phyloP scores from a whole-genome alignment of 2,888 invertebrate genomes.

The Anoncus sp. region DNA sequence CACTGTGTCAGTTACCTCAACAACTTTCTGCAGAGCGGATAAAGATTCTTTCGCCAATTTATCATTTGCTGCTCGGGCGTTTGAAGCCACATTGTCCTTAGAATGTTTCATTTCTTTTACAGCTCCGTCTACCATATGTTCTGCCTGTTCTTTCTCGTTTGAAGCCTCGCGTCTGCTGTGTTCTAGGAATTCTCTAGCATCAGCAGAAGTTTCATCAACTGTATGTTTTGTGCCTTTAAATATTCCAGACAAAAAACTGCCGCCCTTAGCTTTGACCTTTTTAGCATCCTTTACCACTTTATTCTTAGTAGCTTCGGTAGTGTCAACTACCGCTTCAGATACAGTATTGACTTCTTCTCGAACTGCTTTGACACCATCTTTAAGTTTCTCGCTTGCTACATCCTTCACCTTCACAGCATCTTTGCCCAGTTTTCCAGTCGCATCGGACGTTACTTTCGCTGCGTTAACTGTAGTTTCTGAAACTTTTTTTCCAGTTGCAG shows the following conservation, averaged over 20 bases:
- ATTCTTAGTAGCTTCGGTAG: constrained; percentile 61
- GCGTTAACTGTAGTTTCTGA: constrained; percentile 41
- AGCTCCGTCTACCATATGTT: constrained; percentile 58
- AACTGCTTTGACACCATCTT: constrained; percentile 41
- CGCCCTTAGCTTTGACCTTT: constrained; percentile 62
- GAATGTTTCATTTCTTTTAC: constrained; percentile 65
- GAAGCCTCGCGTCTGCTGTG: constrained; percentile 61
- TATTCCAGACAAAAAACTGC: constrained; percentile 68
- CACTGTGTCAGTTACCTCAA: constrained; percentile 55
- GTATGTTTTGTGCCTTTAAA: constrained; percentile 68
- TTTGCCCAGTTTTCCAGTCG: constrained; percentile 45
- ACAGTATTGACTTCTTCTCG: constrained; percentile 62
- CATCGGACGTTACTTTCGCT: constrained; percentile 35
- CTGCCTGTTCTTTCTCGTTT: constrained; percentile 66
- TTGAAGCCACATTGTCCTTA: constrained; percentile 44
- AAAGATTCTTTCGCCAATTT: constrained; percentile 55
- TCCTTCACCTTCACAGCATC: constrained; percentile 57
- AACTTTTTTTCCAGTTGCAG: constrained; percentile 44
- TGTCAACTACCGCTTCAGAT: constrained; percentile 61
- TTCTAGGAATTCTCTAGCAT: constrained; percentile 70
- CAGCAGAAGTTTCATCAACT: constrained; percentile 63
- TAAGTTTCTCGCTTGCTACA: constrained; percentile 47
- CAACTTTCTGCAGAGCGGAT: constrained; percentile 59
- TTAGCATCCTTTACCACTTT: constrained; percentile 55
- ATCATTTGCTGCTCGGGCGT: constrained; percentile 44